These are phyloP conservation scores for Peribatodes rhomboidaria DNA, from an alignment of 2,888 invertebrate genomes.

Conservation along the genomic window DNA sequence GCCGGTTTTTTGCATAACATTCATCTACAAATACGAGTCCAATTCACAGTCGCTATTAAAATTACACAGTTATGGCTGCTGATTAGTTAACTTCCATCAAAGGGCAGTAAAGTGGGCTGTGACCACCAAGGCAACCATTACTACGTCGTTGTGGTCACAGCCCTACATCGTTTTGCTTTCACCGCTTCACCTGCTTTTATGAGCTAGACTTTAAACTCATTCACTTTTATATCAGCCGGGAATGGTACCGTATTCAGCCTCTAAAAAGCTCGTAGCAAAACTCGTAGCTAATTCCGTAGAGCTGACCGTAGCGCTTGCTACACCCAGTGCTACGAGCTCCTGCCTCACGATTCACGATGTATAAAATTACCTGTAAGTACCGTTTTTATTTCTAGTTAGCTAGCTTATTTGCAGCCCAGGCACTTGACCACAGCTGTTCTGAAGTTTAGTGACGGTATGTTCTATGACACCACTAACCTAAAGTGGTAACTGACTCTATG, in stretches of 20 bases:
- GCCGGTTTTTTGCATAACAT: too few species aligned
- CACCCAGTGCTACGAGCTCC: neutral
- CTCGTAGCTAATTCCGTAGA: constrained; percentile 1
- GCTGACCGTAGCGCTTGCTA: neutral
- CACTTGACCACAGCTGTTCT: too few species aligned
- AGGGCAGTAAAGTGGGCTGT: neutral
- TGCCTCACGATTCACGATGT: neutral
- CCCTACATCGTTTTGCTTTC: constrained; percentile 22
- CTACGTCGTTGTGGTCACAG: neutral
- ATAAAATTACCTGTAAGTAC: too few species aligned
- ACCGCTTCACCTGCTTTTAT: constrained; percentile 14
- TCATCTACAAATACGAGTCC: too few species aligned
- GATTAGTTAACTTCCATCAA: too few species aligned
- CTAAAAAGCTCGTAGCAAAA: neutral
- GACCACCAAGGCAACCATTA: neutral
- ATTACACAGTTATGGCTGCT: too few species aligned
- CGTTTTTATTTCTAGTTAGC: too few species aligned
- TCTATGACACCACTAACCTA: too few species aligned
- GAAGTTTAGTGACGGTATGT: too few species aligned
- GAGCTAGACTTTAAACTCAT: constrained; percentile 21
- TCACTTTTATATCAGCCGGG: constrained; percentile 11
- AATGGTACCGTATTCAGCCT: neutral
- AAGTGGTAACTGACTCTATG: too few species aligned
- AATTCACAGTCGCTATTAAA: too few species aligned
- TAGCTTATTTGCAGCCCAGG: too few species aligned